Conservation (phyloP, 2,888 invertebrate species). For the Congeria kusceri region DNA sequence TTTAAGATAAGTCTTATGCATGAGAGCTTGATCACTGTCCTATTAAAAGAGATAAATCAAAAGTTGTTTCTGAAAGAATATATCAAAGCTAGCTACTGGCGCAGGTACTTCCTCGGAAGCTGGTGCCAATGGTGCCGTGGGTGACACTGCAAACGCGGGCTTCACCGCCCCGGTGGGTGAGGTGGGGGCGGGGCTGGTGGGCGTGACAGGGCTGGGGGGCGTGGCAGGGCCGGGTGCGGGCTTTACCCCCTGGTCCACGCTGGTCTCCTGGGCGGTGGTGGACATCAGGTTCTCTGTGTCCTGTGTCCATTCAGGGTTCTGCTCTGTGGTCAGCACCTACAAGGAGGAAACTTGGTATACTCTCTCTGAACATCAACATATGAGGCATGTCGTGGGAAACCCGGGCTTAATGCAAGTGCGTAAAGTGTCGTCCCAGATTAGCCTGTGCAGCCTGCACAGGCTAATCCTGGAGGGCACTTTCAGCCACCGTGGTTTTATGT, state of each 20-base stretch:
- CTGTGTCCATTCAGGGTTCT: constrained; percentile 72
- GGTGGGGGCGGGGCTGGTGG: constrained; percentile 8
- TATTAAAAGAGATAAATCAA: too few species aligned
- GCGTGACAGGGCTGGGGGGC: background rate
- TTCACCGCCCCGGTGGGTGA: background rate
- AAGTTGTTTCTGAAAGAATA: too few species aligned
- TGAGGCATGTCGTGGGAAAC: background rate
- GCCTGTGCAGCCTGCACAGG: background rate
- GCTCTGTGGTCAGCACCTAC: constrained; percentile 78
- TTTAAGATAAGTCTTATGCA: background rate
- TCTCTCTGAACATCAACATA: too few species aligned
- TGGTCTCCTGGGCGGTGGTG: constrained; percentile 47
- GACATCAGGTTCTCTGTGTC: constrained; percentile 57
- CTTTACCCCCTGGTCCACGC: constrained; percentile 31
- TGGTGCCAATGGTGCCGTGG: constrained; percentile 16
- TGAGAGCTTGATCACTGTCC: constrained; percentile 8
- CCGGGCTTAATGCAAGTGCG: background rate
- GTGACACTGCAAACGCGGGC: constrained; percentile 31
- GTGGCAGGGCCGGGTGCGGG: background rate
- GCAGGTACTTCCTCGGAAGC: background rate
- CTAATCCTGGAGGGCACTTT: background rate
- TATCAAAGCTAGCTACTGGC: background rate
- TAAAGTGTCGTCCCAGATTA: background rate
- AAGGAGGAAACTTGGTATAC: background rate
- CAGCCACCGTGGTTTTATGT: too few species aligned